A percentile compares a stretch with the other conserved stretches of the same genome.
Evolutionary conservation across 2,113 vertebrate species (phyloP).

Genomic region (Chrysochloris asiatica): DNA sequence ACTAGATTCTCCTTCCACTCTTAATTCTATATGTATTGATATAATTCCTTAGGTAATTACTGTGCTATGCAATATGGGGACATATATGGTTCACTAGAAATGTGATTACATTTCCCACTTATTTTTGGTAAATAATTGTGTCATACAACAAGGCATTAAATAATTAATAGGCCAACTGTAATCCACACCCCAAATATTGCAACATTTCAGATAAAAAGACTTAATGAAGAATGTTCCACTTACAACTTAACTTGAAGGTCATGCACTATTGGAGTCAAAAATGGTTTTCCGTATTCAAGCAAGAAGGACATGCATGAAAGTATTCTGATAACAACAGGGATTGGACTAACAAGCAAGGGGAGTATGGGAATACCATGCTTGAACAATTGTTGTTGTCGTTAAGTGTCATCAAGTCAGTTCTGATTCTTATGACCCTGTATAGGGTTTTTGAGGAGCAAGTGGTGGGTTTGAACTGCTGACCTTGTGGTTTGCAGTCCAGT

Average conservation of each 20-base stretch:
- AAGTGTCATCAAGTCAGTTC: too few relatives aligned
- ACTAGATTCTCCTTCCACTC: neutral
- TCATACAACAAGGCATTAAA: neutral
- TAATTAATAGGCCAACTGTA: neutral
- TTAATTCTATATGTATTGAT: neutral
- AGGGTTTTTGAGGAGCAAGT: too few relatives aligned
- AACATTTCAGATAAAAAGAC: neutral
- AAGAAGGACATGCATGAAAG: neutral
- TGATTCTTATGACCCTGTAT: too few relatives aligned
- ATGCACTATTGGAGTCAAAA: neutral
- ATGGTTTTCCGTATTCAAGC: neutral
- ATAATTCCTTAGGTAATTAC: neutral
- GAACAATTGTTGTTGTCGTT: too few relatives aligned
- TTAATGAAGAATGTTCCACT: neutral
- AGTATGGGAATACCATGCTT: neutral
- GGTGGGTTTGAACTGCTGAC: too few relatives aligned
- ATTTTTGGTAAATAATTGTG: neutral
- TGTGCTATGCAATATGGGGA: neutral
- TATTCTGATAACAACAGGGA: neutral
- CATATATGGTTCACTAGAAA: neutral
- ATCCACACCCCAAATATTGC: neutral
- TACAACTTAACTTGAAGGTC: neutral
- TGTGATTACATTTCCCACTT: neutral
- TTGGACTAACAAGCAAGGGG: neutral
- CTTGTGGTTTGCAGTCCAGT: too few relatives aligned